Conservation (phyloP, 2,113 vertebrate species). For the Crocuta crocuta region DNA sequence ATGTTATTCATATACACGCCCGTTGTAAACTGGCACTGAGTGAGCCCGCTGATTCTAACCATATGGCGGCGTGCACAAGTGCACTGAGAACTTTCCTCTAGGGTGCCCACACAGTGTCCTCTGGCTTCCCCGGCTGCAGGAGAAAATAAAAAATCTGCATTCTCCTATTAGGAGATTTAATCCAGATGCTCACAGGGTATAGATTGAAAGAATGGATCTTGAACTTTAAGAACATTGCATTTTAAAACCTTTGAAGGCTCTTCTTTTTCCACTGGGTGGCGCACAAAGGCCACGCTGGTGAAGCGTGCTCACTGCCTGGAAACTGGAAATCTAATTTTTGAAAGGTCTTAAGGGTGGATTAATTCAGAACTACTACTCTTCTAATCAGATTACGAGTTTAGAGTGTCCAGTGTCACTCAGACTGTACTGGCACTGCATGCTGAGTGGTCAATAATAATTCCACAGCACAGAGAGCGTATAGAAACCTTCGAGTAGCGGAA, state of each 20-base stretch:
- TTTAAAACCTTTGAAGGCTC: slow-evolving; percentile 21
- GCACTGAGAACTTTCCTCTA: slow-evolving; percentile 48
- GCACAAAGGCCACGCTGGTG: slow-evolving; percentile 72
- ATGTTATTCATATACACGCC: slow-evolving; percentile 36
- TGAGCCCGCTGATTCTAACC: slow-evolving; percentile 62
- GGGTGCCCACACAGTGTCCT: slow-evolving; percentile 59
- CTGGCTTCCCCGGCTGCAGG: slow-evolving; percentile 53
- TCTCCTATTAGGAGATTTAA: slow-evolving; percentile 70
- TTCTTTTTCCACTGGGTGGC: slow-evolving; percentile 86
- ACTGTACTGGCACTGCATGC: neutral
- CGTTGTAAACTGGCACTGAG: slow-evolving; percentile 40
- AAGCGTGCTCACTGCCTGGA: no score
- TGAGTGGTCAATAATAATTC: neutral
- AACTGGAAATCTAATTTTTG: neutral
- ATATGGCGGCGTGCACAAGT: slow-evolving; percentile 61
- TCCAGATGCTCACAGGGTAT: slow-evolving; percentile 69
- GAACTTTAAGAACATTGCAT: neutral
- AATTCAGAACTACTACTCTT: neutral
- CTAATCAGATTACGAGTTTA: slow-evolving; percentile 37
- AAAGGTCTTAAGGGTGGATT: slow-evolving; percentile 48
- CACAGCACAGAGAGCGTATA: neutral
- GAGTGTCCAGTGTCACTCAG: neutral
- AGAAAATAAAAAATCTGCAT: slow-evolving; percentile 69
- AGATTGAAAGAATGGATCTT: slow-evolving; percentile 53
- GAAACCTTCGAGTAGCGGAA: neutral